Evolutionary conservation across 30 jellyfish, hydroid and myxozoan species (phyloP), one percentile per base, ranked within the genome.

Genomic region (Chrysaora quinquecirrha): DNA sequence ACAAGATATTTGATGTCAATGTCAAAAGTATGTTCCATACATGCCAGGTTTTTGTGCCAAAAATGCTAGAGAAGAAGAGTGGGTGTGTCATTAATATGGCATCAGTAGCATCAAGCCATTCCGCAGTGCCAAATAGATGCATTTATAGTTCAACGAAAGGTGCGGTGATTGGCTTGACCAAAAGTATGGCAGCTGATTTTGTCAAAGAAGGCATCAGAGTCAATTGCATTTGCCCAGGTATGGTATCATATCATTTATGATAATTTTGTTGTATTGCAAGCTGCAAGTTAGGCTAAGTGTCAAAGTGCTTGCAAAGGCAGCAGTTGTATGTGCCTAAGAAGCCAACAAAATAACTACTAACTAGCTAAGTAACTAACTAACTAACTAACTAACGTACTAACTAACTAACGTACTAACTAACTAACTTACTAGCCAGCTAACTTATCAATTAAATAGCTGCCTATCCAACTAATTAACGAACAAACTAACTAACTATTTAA

Each of bases 191-290:
- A 20, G 96, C 84, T 1, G 96, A 86, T 43, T 86, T 75, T 66
- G 96, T 67, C 23, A 76, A 69, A 19, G 85, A 86, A 14, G 96
- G 96, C 27, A 76, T 86, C 35, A 64, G 96, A 24, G 79, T 87
- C 38, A 86, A 86, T 67, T 64, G 89, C 73, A 86, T 86, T 32
- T 86, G 96, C 50, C 96, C 96, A 64, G 96, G 96, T 86, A 47
- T 9, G 77, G 3, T 21, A n/a, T 2, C 52, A 7, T 64, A 32
- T 4, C 24, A 10, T 64, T 60, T 20, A n/a, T 60, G 10, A 4
- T 22, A 6, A 6, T 60, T 10, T 6, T 60, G 10, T 10, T 60
- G 32, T 60, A 4, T 21, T 6, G 72, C 22, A 20, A n/a, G 9
- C 20, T 60, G 10, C 22, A 10, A 60, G 16, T 16, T 43, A 6